Conservation (phyloP, 2,113 vertebrate species). For the Nymphicus hollandicus region DNA sequence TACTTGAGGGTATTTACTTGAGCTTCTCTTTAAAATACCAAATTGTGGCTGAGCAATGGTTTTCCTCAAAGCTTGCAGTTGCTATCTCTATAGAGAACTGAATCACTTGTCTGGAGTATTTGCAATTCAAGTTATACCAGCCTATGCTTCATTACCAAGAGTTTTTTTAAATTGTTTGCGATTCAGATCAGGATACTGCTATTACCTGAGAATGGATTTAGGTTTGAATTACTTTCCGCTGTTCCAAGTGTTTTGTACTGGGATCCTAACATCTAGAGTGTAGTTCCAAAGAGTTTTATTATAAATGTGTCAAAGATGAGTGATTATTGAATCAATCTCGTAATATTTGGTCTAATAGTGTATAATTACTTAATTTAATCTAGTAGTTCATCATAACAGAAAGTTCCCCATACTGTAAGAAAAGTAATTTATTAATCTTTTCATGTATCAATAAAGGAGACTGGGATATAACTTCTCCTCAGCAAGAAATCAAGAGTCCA, state of each 20-base stretch:
- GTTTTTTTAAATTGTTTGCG: not conserved
- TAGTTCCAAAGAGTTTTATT: constrained; percentile 28
- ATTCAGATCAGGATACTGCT: not conserved
- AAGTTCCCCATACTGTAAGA: not conserved
- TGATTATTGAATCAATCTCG: constrained; percentile 41
- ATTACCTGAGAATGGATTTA: not conserved
- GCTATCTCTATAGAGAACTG: constrained; percentile 49
- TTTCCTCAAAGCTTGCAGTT: constrained; percentile 72
- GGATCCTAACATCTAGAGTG: not conserved
- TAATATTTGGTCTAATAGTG: constrained; percentile 56
- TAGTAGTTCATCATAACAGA: constrained; percentile 15
- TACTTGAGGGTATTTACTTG: constrained; percentile 72
- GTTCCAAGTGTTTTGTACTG: not conserved
- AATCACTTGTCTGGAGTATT: not conserved
- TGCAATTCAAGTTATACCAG: not conserved
- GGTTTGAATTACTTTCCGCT: not conserved
- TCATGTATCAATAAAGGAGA: not conserved
- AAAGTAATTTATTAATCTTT: constrained; percentile 1
- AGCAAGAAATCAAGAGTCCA: not conserved
- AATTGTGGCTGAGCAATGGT: constrained; percentile 70
- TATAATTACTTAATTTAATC: constrained; percentile 61
- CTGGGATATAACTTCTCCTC: not conserved
- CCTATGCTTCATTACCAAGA: not conserved
- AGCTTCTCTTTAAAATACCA: constrained; percentile 77
- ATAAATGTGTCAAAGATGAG: constrained; percentile 16